These are phyloP conservation scores for Campaea margaritaria DNA, from an alignment of 2,888 invertebrate species.

Conservation along the genomic window DNA sequence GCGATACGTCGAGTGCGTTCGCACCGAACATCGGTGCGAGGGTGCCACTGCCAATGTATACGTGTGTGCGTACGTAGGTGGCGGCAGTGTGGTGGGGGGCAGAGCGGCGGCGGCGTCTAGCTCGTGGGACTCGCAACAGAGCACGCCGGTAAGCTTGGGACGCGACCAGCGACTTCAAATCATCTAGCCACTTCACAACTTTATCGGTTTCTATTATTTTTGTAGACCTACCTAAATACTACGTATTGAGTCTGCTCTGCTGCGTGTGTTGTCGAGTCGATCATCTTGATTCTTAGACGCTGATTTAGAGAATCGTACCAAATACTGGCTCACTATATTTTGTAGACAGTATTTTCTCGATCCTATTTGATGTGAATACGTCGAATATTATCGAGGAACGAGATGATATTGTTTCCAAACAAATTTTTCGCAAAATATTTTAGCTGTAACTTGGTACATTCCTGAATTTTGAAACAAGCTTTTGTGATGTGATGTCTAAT, in stretches of 20 bases:
- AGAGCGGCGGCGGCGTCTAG: conserved; percentile 70
- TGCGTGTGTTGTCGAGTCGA: conserved; percentile 82
- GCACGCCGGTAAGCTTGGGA: conserved; percentile 80
- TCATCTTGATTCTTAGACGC: conserved; percentile 78
- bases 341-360: conserved; percentile 21
- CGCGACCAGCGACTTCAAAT: conserved; percentile 66
- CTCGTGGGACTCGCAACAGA: conserved; percentile 78
- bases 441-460: conserved; percentile 69
- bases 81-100: conserved; percentile 77
- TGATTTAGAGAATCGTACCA: conserved; percentile 78
- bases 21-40: conserved; percentile 20
- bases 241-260: conserved; percentile 82
- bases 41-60: conserved; percentile 61
- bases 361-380: conserved; percentile 18
- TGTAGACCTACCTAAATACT: conserved; percentile 77
- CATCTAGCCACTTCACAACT: conserved; percentile 74
- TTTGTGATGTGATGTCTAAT: conserved; percentile 83
- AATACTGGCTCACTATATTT: conserved; percentile 40
- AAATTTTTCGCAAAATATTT: neutral
- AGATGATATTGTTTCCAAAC: neutral
- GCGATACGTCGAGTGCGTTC: neutral
- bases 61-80: conserved; percentile 82
- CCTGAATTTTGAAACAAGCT: conserved; percentile 72
- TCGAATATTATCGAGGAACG: conserved; percentile 19
- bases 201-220: conserved; percentile 80